Evolutionary conservation across 2,113 vertebrate species (phyloP).

Genomic region (Sinocyclocheilus anshuiensis): DNA sequence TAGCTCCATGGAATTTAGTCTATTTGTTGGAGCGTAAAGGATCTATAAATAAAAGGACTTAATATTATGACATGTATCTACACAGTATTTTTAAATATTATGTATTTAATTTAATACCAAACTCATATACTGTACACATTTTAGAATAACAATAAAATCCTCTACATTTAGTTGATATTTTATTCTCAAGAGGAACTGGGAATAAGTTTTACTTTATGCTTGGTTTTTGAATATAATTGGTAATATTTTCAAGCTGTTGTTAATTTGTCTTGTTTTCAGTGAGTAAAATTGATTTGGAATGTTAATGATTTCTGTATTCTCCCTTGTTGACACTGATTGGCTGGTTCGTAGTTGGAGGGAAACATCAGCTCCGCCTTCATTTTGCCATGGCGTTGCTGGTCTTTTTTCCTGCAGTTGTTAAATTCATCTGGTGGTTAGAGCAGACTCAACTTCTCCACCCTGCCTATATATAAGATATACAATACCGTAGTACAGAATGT

Average conservation of each 20-base stretch:
- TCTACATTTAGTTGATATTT: background rate
- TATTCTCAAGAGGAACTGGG: background rate
- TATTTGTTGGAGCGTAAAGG: background rate
- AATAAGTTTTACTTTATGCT: background rate
- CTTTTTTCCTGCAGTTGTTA: background rate
- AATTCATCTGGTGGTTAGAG: background rate
- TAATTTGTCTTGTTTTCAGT: background rate
- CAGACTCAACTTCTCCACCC: background rate
- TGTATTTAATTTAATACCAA: background rate
- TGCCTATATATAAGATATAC: background rate
- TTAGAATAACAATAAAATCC: background rate
- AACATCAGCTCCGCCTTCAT: background rate
- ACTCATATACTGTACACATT: background rate
- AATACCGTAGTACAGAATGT: background rate
- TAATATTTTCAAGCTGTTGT: background rate
- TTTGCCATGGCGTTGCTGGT: background rate
- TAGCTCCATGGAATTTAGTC: conserved; percentile 2
- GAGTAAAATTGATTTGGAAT: background rate
- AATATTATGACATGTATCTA: background rate
- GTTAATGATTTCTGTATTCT: background rate
- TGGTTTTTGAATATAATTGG: background rate
- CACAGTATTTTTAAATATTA: background rate
- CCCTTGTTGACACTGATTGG: background rate
- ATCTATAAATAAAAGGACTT: background rate
- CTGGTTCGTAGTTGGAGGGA: conserved; percentile 13